phyloP scores from a whole-genome alignment of 1,140 invertebrate species.

The Lethocerus indicus region DNA sequence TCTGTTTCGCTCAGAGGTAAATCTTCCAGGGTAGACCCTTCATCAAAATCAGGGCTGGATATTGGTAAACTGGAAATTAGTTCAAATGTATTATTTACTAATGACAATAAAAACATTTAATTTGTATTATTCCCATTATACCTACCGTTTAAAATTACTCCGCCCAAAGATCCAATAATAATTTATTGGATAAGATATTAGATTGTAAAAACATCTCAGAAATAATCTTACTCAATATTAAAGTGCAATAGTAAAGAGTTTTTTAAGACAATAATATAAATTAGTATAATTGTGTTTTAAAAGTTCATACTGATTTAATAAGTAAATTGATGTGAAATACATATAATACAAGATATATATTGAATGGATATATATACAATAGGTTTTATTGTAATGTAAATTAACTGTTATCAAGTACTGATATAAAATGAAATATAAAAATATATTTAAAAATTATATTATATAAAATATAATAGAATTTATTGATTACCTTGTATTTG shows the following conservation, averaged over 20 bases:
- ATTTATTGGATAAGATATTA: too few species aligned
- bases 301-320: not conserved
- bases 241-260: too few species aligned
- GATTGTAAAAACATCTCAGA: too few species aligned
- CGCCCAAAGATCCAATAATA: not conserved
- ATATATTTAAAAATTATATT: not conserved
- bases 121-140: not conserved
- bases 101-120: not conserved
- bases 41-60: not conserved
- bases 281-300: too few species aligned
- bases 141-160: not conserved
- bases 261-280: too few species aligned
- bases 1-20: not conserved
- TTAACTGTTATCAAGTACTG: not conserved
- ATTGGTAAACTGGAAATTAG: not conserved
- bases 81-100: not conserved
- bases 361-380: not conserved
- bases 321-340: not conserved
- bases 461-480: not conserved
- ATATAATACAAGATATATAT: not conserved
- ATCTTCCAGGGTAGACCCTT: slow-evolving; percentile 2
- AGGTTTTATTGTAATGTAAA: not conserved
- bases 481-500: slow-evolving; percentile 3
- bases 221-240: too few species aligned
- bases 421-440: not conserved